Percentiles rank a stretch among this genome's conserved stretches.
Conservation (phyloP, 2,888 invertebrate species). For the Elmis aenea region DNA sequence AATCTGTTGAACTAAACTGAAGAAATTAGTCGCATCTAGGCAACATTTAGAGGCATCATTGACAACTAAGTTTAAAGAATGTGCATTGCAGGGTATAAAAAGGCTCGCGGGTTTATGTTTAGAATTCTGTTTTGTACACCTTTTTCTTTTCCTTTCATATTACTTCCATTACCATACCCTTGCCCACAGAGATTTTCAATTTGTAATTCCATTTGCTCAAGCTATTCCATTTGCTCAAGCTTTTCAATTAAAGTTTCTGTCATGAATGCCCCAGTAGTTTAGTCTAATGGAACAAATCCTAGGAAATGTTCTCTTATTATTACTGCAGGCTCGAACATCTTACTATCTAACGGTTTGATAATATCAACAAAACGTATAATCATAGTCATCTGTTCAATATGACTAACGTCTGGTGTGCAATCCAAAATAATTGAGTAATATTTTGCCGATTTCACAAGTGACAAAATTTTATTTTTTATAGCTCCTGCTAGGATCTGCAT, state of each 20-base stretch:
- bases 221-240: no score
- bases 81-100: slow-evolving; percentile 21
- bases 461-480: slow-evolving; percentile 6
- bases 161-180: no score
- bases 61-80: slow-evolving; percentile 19
- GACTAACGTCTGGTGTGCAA: slow-evolving; percentile 5
- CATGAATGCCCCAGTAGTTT: neutral
- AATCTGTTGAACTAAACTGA: slow-evolving; percentile 14
- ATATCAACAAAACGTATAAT: slow-evolving; percentile 7
- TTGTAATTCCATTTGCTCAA: slow-evolving; percentile 4
- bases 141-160: slow-evolving; percentile 16
- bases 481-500: slow-evolving; percentile 7
- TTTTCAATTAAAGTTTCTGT: slow-evolving; percentile 3
- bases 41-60: slow-evolving; percentile 16
- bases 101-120: slow-evolving; percentile 9
- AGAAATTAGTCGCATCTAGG: slow-evolving; percentile 13
- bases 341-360: slow-evolving; percentile 3
- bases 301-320: slow-evolving; percentile 5
- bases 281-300: slow-evolving; percentile 4
- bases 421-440: slow-evolving; percentile 5
- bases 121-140: slow-evolving; percentile 15
- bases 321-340: slow-evolving; percentile 2
- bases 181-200: slow-evolving; percentile 3
- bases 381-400: slow-evolving; percentile 7
- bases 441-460: neutral